phyloP scores from a whole-genome alignment of 1,140 invertebrate genomes.

The Orussus abietinus region DNA sequence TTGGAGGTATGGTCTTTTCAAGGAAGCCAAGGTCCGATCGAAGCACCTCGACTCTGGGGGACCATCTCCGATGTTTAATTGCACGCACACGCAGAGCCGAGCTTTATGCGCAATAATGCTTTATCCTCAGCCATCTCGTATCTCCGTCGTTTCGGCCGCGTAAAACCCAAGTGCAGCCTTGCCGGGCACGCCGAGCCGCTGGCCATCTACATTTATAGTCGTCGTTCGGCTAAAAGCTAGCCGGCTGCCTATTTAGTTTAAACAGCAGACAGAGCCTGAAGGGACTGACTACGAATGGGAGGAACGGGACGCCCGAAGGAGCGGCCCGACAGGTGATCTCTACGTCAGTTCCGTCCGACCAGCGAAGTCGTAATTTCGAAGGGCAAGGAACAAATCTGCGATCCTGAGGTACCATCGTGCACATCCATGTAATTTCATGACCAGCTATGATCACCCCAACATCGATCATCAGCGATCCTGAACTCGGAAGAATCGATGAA shows the following conservation, averaged over 20 bases:
- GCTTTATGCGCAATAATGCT: conserved; percentile 27
- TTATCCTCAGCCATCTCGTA: conserved; percentile 16
- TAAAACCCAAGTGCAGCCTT: conserved; percentile 13
- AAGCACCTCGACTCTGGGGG: conserved; percentile 1
- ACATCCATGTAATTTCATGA: too few species aligned
- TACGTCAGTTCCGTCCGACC: too few species aligned
- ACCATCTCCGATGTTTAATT: conserved; percentile 20
- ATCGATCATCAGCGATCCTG: too few species aligned
- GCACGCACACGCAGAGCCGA: conserved; percentile 10
- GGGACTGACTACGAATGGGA: conserved; percentile 10
- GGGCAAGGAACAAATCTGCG: too few species aligned
- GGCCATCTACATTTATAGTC: conserved; percentile 15
- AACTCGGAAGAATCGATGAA: too few species aligned
- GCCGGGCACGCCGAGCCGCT: conserved; percentile 1
- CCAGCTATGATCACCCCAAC: too few species aligned
- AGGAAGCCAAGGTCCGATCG: too few species aligned
- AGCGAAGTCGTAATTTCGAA: too few species aligned
- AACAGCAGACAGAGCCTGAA: conserved; percentile 8
- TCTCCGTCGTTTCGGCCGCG: not conserved
- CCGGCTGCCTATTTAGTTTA: conserved; percentile 14
- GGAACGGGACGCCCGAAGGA: too few species aligned
- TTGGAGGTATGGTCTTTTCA: too few species aligned
- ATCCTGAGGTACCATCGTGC: too few species aligned
- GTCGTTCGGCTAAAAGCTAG: conserved; percentile 17
- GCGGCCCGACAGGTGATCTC: too few species aligned